Percentiles rank a stretch among this genome's conserved stretches.
Evolutionary conservation across 2,113 vertebrate species (phyloP).

Genomic region (Prunella himalayana): DNA sequence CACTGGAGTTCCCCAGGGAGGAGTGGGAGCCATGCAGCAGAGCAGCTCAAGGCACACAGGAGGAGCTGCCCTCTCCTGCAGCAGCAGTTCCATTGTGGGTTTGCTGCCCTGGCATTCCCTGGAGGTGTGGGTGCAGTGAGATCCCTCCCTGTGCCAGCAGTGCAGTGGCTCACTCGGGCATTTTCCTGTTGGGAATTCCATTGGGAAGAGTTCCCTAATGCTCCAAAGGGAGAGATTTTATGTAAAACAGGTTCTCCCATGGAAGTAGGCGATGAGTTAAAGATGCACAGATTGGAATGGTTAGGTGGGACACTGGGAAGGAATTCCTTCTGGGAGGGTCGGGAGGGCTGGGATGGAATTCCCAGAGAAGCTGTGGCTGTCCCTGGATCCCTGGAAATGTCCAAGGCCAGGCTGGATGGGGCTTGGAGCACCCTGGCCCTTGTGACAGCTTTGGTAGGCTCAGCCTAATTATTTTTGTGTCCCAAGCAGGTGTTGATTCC

Average conservation of each 20-base stretch:
- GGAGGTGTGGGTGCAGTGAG: fast-evolving
- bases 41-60: not conserved
- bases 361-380: not conserved
- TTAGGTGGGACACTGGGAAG: not conserved
- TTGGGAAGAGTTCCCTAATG: not conserved
- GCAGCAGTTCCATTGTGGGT: fast-evolving
- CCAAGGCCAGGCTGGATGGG: not conserved
- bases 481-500: not conserved
- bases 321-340: not conserved
- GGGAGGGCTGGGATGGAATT: not conserved
- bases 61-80: not conserved
- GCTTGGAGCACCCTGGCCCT: not conserved
- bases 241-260: fast-evolving
- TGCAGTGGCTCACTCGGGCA: fast-evolving
- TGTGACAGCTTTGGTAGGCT: not conserved
- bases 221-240: not conserved
- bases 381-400: not conserved
- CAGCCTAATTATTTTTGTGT: not conserved
- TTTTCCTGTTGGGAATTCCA: fast-evolving
- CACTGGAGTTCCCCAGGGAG: fast-evolving
- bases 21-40: not conserved
- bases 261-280: not conserved
- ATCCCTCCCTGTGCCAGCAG: not conserved
- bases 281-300: not conserved
- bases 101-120: not conserved